Base-by-base conservation (phyloP, 2,113 vertebrate genomes). In the Proterorhinus semilunaris region DNA sequence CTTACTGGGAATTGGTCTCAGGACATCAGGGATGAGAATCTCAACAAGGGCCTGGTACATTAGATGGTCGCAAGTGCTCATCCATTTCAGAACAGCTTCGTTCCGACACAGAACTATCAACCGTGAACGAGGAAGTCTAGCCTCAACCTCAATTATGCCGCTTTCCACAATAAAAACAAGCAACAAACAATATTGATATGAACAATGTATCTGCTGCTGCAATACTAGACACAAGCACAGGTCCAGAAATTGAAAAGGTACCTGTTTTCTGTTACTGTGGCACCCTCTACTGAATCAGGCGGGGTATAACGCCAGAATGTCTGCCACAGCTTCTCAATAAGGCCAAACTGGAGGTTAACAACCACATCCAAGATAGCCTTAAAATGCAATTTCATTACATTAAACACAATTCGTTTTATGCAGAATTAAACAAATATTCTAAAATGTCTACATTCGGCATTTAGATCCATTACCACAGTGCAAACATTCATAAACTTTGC, bases 1-100 rank as follows among this genome's bases (percentile, higher is more conserved):
- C 95, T 96, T 85, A 99, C 97, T 98, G 92, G 98, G 98, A 82
- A 99, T 98, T 0, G 98, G 98, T 83, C 97, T 94, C 73, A 99
- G 95, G 82, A 99, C 98, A 2, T 99, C 98, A 0, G 98, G 97
- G 83, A 99, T 98, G 71, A 99, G 96, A 74, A 98, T 95, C 89
- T 99, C 98, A 85, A 99, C 96, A 68, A 99, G 93, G 10, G 96
- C 94, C 91, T 99, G 98, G 92, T 98, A 98, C 88, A 99, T 91
- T 84, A 98, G 93, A 83, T 99, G 96, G 84, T 99, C 98, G 0
- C 98, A 99, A 89, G 90, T 92, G 75, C 94, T 93, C 98, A 99
- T 98, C 98, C 98, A 99, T 70, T 94, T 94, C 66, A 98, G 93
- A 65, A 99, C 90, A 3, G 94, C 93, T 68, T 97, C 95, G 0